Evolutionary conservation across 2,797 vertebrate genomes (phyloP), one percentile per base, ranked within the genome.

Genomic region (Eulemur rubriventer): DNA sequence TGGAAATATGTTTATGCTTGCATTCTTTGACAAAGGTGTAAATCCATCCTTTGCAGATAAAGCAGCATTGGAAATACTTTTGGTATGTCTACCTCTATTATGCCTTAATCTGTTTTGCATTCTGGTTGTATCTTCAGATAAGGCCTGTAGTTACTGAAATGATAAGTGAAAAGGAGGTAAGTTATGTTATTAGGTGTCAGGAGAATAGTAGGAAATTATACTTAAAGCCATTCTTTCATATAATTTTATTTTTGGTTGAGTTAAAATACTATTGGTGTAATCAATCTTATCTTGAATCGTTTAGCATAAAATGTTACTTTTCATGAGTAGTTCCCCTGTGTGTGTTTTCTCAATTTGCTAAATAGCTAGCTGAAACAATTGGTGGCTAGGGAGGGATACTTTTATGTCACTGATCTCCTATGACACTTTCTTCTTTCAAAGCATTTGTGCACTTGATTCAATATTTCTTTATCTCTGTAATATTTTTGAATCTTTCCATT

Each of bases 191-290:
- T 75, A 35, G 43, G 69, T 88, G 30, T 65, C 70, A 35, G 63
- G 72, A 78, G 43, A 89, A 88, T 96, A 33, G 16, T 93, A 87
- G 78, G 52, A 96, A 94, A 55, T 30, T 43, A 3, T 17, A 57
- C 72, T 63, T 46, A 63, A 63, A 95, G 33, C 0, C 7, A 0
- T 3, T 94, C 82, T 97, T 85, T 86, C 30, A 38, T n/a, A 41
- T 96, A 67, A 22, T 86, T 97, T 93, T 95, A 70, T 92, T 52
- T 96, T 98, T 86, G 43, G 14, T 76, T 96, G 90, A 2, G 24
- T 97, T 97, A 96, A 76, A 88, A 43, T 96, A 46, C 38, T 93
- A 4, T 94, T 96, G 90, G 33, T 96, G 4, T 92, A 96, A 96
- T 97, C 24, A 72, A 3, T 89, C 14, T n/a, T 65, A 35, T 87